Base-by-base conservation (phyloP, 2,797 vertebrate genomes). In the Erpetoichthys calabaricus region DNA sequence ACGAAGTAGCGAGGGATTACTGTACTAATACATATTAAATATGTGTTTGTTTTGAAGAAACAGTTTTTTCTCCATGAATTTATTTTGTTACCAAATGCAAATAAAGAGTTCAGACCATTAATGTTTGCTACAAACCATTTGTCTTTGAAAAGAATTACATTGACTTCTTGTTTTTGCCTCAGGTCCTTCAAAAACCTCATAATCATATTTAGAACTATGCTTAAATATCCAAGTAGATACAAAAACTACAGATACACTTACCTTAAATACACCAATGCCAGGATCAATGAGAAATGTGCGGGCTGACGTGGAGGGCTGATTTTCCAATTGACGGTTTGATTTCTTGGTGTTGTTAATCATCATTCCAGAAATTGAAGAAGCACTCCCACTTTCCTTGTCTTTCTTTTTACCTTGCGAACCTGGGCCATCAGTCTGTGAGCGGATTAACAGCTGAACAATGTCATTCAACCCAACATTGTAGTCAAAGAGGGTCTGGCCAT, bases 401-500 rank as follows among this genome's bases (percentile, higher is more conserved):
- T 73, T 67, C 77, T 86, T 81, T 69, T 81, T 64, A 70, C 75
- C 70, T 58, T 88, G 81, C 67, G 85, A 68, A 61, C 89, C 80
- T 44, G 89, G 76, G 68, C 85, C 72, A 75, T 95, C 90, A 9
- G 87, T 80, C 61, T 94, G 90, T 47, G 93, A 90, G 63, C 96
- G 94, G 68, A 95, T 93, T 67, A 99, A 83, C 69, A 98, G 89
- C 77, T 98, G 94, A 73, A 99, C 86, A 67, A 99, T 99, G 80
- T 99, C 96, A 63, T 99, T 99, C 66, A 99, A 88, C 69, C 94
- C 94, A 66, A 99, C 96, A 60, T 95, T 91, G 74, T 99, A 99
- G 79, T 99, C 96, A 76, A 97, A 99, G 64, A 99, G 86, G 41
- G 93, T 97, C 71, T 98, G 95, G 67, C 95, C 95, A 83, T 99